Conservation (phyloP, 2,113 vertebrate genomes). For the Etheostoma cragini region DNA sequence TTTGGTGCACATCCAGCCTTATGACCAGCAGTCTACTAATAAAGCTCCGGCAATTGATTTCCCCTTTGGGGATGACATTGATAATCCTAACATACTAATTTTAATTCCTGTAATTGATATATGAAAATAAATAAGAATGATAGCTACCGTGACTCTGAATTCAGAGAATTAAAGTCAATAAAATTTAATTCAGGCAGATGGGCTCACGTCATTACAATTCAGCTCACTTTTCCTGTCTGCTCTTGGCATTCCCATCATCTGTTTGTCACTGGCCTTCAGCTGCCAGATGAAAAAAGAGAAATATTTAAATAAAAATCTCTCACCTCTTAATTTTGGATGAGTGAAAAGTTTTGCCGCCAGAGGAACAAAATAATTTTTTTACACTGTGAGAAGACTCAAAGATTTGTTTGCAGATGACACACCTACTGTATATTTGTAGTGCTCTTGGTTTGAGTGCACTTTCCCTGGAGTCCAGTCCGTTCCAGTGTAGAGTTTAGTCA, state of each 20-base stretch:
- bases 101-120: conserved; percentile 79
- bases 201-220: conserved; percentile 73
- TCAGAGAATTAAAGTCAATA: conserved; percentile 79
- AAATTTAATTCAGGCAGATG: conserved; percentile 80
- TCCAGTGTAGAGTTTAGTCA: neutral
- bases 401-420: conserved; percentile 18
- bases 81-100: conserved; percentile 70
- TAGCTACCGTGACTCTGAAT: conserved; percentile 67
- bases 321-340: conserved; percentile 72
- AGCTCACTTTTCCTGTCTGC: conserved; percentile 65
- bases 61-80: conserved; percentile 64
- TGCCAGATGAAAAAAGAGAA: conserved; percentile 40
- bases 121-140: conserved; percentile 79
- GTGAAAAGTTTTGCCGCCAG: conserved; percentile 57
- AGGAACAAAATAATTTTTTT: neutral
- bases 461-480: neutral
- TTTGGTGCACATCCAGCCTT: conserved; percentile 45
- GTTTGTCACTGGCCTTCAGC: conserved; percentile 75
- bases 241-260: conserved; percentile 67
- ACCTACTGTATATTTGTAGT: neutral
- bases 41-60: conserved; percentile 53
- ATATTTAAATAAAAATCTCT: conserved; percentile 47
- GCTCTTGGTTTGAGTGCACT: neutral
- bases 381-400: neutral
- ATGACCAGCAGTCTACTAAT: conserved; percentile 59